Base-by-base conservation (phyloP, 2,797 vertebrate species). In the Mormyrops attenuatus region DNA sequence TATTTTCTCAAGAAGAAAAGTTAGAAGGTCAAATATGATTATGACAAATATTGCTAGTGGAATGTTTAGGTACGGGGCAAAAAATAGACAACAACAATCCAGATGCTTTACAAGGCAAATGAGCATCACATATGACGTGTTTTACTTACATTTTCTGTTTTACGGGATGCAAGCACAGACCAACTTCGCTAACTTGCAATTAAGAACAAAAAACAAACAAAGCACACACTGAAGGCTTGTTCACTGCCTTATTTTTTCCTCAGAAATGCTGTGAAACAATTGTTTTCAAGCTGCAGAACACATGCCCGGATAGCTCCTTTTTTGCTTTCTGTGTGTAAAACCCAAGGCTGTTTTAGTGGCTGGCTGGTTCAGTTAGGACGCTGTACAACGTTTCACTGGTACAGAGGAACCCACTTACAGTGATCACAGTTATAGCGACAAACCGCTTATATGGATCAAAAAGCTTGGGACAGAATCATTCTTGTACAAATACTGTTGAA, bases 151-250 rank as follows among this genome's bases (percentile, higher is more conserved):
- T 80, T 85, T 66, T 86, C 84, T 86, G 41, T 87, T 87, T 89
- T 89, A 87, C 5, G 47, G 89, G 41, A 89, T 26, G 82, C 5
- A 3, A 69, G 47, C 57, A 69, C 55, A 63, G 89, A 95, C 95
- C 93, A 93, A 93, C 93, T 92, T 93, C 91, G 94, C 94, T 93
- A 93, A 93, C 93, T 92, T 93, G 91, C 94, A 95, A 95, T 95
- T 95, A 95, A 92, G 95, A 94, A 93, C 93, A 91, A 89, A 63
- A 69, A 95, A 94, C 92, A 94, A 93, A 92, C 91, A 91, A 91
- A 95, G 94, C 93, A 94, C 92, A 95, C 95, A 94, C 93, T 95
- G 93, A 92, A 90, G 90, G 90, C 92, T 93, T 92, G 90, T 93
- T 94, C 90, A 90, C 85, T 92, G 92, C 93, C 90, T 91, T 92